Evolutionary conservation across 1,140 invertebrate species (phyloP).

Genomic region (Phocides pigmalion): DNA sequence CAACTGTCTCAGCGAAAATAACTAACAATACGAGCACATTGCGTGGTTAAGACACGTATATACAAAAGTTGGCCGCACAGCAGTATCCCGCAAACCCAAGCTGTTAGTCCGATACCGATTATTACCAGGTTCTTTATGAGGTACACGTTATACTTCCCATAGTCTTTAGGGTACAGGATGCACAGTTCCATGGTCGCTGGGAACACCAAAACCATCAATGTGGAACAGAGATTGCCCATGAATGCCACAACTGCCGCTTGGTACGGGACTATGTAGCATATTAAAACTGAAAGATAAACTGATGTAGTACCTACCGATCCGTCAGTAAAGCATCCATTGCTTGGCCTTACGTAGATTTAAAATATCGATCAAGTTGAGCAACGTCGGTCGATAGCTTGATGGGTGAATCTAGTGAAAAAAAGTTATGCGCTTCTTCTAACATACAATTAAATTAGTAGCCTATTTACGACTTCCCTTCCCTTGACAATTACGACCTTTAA

Average conservation of each 20-base stretch:
- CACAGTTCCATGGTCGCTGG: slow-evolving; percentile 63
- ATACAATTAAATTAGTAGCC: too few species aligned
- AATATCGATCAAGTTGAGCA: too few species aligned
- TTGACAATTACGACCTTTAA: too few species aligned
- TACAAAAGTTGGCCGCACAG: slow-evolving; percentile 53
- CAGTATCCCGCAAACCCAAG: slow-evolving; percentile 42
- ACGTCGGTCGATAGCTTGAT: too few species aligned
- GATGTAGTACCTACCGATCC: too few species aligned
- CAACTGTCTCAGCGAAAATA: slow-evolving; percentile 2
- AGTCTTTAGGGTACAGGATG: slow-evolving; percentile 51
- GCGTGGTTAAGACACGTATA: slow-evolving; percentile 40
- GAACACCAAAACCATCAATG: slow-evolving; percentile 52
- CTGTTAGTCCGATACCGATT: slow-evolving; percentile 43
- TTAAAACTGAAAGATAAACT: slow-evolving; percentile 51
- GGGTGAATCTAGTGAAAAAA: too few species aligned
- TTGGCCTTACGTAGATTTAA: too few species aligned
- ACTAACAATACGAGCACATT: slow-evolving; percentile 2
- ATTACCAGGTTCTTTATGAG: slow-evolving; percentile 54
- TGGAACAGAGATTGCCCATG: slow-evolving; percentile 59
- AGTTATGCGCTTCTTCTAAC: too few species aligned
- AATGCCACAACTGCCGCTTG: slow-evolving; percentile 63
- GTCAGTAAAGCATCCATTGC: too few species aligned
- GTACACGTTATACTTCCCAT: slow-evolving; percentile 48
- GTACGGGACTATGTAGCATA: slow-evolving; percentile 55
- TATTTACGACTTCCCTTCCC: too few species aligned